Evolutionary conservation across 2,113 vertebrate genomes (phyloP).

Genomic region (Rallus limicola): DNA sequence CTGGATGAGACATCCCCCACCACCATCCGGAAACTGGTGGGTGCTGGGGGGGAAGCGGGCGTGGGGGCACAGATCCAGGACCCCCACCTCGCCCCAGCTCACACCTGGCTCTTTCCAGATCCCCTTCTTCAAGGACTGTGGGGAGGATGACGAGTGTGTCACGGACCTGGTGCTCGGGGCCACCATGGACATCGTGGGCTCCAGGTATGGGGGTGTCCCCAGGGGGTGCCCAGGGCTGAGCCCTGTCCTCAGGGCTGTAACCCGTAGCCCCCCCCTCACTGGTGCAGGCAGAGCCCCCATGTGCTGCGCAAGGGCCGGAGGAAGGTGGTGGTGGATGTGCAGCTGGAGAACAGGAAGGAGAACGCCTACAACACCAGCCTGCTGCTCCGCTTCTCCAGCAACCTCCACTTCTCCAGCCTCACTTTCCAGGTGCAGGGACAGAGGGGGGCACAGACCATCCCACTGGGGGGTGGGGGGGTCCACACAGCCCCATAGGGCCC

Average conservation of each 20-base stretch:
- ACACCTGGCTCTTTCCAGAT: conserved; percentile 72
- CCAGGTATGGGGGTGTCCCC: conserved; percentile 75
- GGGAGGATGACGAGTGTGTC: conserved; percentile 89
- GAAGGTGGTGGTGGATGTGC: conserved; percentile 81
- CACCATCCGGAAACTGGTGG: conserved; percentile 83
- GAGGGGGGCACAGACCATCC: neutral
- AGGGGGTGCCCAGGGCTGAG: neutral
- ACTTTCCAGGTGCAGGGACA: conserved; percentile 75
- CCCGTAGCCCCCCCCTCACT: too few relatives aligned
- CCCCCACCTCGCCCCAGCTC: neutral
- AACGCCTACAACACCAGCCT: conserved; percentile 94
- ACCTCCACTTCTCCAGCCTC: conserved; percentile 92
- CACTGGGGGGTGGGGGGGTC: too few relatives aligned
- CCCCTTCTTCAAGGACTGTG: conserved; percentile 95
- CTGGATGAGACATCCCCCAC: conserved; percentile 85
- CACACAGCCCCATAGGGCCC: neutral
- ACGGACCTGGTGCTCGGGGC: conserved; percentile 86
- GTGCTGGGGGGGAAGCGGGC: neutral
- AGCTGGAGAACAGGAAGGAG: conserved; percentile 88
- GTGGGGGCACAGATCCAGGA: too few relatives aligned
- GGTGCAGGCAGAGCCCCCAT: conserved; percentile 83
- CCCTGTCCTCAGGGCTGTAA: neutral
- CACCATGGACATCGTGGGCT: conserved; percentile 83
- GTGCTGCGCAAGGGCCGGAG: conserved; percentile 81
- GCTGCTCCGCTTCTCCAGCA: conserved; percentile 85